Evolutionary conservation across 2,797 vertebrate species (phyloP).

Genomic region (Scolopax rusticola): DNA sequence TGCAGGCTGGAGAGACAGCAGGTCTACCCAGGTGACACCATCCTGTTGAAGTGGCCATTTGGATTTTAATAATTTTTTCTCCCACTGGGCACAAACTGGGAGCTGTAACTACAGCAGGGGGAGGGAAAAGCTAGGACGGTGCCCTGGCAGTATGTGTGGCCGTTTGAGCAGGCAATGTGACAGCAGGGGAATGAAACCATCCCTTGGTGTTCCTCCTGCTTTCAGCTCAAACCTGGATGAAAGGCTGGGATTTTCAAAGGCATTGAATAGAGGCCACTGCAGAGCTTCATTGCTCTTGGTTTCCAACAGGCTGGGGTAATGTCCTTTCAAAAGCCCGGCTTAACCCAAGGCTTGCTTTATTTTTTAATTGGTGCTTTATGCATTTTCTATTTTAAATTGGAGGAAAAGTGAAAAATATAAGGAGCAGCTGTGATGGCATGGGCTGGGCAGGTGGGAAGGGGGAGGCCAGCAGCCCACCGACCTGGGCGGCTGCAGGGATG

Average conservation of each 20-base stretch:
- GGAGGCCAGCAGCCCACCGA: background rate
- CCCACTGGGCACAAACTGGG: accelerated
- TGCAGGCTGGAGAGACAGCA: accelerated
- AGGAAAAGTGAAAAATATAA: background rate
- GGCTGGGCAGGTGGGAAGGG: background rate
- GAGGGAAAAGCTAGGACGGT: background rate
- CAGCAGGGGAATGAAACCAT: background rate
- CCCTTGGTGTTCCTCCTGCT: background rate
- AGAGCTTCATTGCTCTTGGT: background rate
- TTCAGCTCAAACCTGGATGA: background rate
- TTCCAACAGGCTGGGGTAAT: background rate
- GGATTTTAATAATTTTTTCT: background rate
- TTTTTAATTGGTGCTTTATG: background rate
- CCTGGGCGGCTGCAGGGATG: accelerated
- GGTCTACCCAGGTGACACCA: background rate
- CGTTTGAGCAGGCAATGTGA: background rate
- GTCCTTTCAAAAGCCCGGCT: background rate
- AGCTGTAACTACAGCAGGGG: background rate
- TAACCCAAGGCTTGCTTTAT: background rate
- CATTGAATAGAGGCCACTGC: accelerated
- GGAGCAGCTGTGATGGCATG: accelerated
- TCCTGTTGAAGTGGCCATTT: accelerated
- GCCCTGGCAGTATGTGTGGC: background rate
- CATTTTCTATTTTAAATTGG: background rate
- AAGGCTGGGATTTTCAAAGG: background rate